Evolutionary conservation across 2,888 invertebrate genomes (phyloP).

Genomic region (Eristalis arbustorum): DNA sequence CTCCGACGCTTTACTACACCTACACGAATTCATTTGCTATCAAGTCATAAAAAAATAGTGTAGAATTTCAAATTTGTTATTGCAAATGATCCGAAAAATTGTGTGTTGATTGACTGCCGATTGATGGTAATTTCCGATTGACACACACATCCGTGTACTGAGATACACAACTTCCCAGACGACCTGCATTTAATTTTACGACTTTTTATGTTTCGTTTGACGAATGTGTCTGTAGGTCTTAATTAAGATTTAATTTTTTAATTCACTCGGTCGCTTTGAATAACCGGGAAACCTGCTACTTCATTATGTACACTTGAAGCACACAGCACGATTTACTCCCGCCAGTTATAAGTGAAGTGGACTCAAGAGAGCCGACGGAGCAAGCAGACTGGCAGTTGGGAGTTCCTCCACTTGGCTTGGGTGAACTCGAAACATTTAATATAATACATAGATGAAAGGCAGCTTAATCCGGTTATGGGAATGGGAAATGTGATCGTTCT

Average conservation of each 20-base stretch:
- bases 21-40: too few species aligned
- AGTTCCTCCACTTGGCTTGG: slow-evolving; percentile 32
- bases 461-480: slow-evolving; percentile 51
- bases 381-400: background rate
- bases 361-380: slow-evolving; percentile 15
- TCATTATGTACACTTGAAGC: slow-evolving; percentile 52
- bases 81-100: slow-evolving; percentile 1
- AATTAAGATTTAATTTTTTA: slow-evolving; percentile 64
- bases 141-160: slow-evolving; percentile 30
- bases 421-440: slow-evolving; percentile 22
- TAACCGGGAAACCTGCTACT: slow-evolving; percentile 63
- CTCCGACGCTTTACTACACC: too few species aligned
- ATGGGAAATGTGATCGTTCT: slow-evolving; percentile 16
- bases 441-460: slow-evolving; percentile 29
- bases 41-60: background rate
- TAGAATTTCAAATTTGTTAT: slow-evolving; percentile 5
- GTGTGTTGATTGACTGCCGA: slow-evolving; percentile 28
- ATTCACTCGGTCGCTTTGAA: slow-evolving; percentile 60
- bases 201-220: slow-evolving; percentile 16
- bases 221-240: slow-evolving; percentile 27
- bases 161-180: slow-evolving; percentile 23
- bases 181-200: slow-evolving; percentile 3
- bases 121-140: slow-evolving; percentile 57
- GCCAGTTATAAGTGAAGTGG: slow-evolving; percentile 39
- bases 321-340: slow-evolving; percentile 41